Evolutionary conservation across 1,140 invertebrate genomes (phyloP), one percentile per base, ranked within the genome.

Genomic region (Sminthurinus signatus): DNA sequence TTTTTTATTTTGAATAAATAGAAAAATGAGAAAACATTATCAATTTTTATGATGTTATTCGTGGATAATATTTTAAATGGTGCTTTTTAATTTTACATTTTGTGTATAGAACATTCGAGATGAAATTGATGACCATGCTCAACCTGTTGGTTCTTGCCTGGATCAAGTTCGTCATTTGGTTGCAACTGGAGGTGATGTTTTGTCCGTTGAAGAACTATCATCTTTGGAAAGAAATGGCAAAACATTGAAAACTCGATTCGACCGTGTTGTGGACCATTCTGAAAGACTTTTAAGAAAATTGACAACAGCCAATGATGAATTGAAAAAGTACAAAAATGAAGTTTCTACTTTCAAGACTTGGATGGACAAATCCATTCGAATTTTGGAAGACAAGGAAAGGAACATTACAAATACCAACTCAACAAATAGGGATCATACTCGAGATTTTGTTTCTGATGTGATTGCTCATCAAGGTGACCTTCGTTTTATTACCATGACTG

Each of bases 401-500:
- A 85, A 87, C 1, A 75, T 93, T 2, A 86, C 86, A 0, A 87
- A 93, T 72, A 57, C 68, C 48, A 65, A 65, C 44, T 57, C 61
- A 1, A 69, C 62, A 50, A 62, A 65, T 23, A 75, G 93, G 57
- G 88, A 92, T 62, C 83, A 84, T 14, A 86, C 87, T 2, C 83
- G 88, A 36, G 88, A 91, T 66, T 93, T 97, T 76, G 86, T 92
- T n/a, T 88, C 86, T 60, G 93, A 97, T 77, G 90, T 96, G 0
- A 93, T 96, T 71, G 87, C 91, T 1, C 93, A 96, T 74, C 91
- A 96, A 77, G 93, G 91, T 1, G 93, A 97, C 78, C 78, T 96
- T 1, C 81, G 93, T 27, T 96, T 95, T 75, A 92, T 96, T 61
- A 93, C 91, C 1, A 94, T 96, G 87, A 86, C 90, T 0, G 91